Conservation (phyloP, 2,888 invertebrate species). For the Crepidodera aurea region DNA sequence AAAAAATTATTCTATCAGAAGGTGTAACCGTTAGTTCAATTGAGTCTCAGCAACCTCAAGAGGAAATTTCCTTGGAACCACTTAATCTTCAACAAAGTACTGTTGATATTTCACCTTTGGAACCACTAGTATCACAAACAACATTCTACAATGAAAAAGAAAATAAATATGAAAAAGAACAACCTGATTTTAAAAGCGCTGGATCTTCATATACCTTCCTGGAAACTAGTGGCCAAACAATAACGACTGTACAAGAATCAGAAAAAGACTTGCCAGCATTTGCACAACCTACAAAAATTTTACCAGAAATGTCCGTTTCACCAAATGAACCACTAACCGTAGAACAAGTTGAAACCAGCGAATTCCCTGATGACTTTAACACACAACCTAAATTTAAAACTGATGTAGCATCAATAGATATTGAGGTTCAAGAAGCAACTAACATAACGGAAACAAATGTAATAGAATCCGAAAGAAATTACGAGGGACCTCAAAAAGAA, state of each 20-base stretch:
- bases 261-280: conserved; percentile 67
- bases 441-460: conserved; percentile 68
- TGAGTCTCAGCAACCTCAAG: conserved; percentile 73
- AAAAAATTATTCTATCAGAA: conserved; percentile 64
- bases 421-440: conserved; percentile 72
- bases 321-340: conserved; percentile 69
- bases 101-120: conserved; percentile 69
- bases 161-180: conserved; percentile 61
- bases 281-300: conserved; percentile 63
- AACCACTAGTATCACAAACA: conserved; percentile 68
- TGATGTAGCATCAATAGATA: conserved; percentile 64
- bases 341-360: conserved; percentile 68
- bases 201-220: conserved; percentile 65
- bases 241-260: conserved; percentile 72
- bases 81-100: conserved; percentile 66
- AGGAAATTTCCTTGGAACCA: conserved; percentile 62
- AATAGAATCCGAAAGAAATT: conserved; percentile 72
- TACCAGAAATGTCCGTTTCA: conserved; percentile 68
- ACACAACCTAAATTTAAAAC: conserved; percentile 66
- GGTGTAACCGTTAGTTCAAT: conserved; percentile 69
- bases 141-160: conserved; percentile 71
- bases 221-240: conserved; percentile 67
- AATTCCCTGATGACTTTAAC: conserved; percentile 64
- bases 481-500: conserved; percentile 56
- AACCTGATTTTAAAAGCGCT: conserved; percentile 61